Evolutionary conservation across 92 coral and sea anemone species (phyloP), one percentile per base, ranked within the genome.

Genomic region (Phenganax subtilis): DNA sequence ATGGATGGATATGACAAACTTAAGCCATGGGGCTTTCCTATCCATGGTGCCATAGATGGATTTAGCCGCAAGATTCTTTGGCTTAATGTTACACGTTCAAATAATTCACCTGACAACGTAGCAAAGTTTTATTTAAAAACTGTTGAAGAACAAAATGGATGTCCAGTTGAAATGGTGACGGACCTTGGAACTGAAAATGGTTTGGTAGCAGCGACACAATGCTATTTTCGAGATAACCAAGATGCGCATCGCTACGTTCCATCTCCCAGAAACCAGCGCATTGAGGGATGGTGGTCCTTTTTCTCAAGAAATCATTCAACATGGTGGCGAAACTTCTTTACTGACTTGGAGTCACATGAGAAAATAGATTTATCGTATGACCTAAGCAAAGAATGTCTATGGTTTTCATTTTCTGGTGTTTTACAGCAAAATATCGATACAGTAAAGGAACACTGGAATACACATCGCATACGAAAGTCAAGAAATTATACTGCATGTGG

Each of bases 151-250:
- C 51, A 77, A 17, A 56, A 75, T 8, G 91, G 91, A 16, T 89
- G 89, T 73, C 85, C 89, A 63, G 82, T 76, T 57, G 85, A 86
- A 69, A 54, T 88, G 74, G 75, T 89, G 44, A 86, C 91, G 20
- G 91, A 89, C 63, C 87, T 89, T 75, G 91, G 91, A 60, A 84
- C 91, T 30, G 87, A 89, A 83, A 88, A 85, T 78, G 89, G 89
- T 15, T 66, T 88, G 12, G 86, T 86, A 16, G 91, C 91, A 51
- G 75, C 87, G 27, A 86, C 86, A 54, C 89, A 89, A 60, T 77
- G 85, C 67, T 85, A 76, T 80, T 86, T 89, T 57, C 87, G 87
- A 61, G 88, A 88, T 76, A 83, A 85, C 76, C 57, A 79, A 37
- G 89, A 86, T 80, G 85, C 89, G 51, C 87, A 83, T 76, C 71